These are phyloP conservation scores for Linnaemya tessellans DNA, from an alignment of 2,888 invertebrate species.

Conservation along the genomic window DNA sequence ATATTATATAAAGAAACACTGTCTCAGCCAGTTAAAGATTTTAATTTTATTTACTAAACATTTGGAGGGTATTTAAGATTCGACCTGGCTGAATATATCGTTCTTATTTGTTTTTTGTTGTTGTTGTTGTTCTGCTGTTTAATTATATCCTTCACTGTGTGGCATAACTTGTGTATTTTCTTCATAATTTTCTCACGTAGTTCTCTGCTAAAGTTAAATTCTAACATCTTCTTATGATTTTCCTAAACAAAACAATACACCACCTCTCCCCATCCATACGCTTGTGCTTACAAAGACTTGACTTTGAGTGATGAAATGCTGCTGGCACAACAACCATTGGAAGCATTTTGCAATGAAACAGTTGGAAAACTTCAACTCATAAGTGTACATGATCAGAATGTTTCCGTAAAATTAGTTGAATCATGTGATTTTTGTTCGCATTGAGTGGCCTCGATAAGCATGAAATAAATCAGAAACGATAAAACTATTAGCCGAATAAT, in stretches of 20 bases:
- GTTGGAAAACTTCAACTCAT: slow-evolving; percentile 10
- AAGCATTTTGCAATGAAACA: neutral
- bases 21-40: no score
- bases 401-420: slow-evolving; percentile 1
- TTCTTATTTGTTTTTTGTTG: neutral
- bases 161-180: neutral
- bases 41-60: no score
- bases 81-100: no score
- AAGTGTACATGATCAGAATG: slow-evolving; percentile 30
- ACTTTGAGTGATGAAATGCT: neutral
- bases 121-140: neutral
- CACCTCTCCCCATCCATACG: no score
- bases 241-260: neutral
- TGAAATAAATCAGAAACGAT: neutral
- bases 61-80: no score
- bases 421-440: neutral
- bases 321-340: neutral
- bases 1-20: no score
- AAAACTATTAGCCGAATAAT: neutral
- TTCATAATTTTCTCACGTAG: neutral
- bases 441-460: neutral
- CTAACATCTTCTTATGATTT: neutral
- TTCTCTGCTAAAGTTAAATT: neutral
- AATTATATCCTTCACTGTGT: neutral
- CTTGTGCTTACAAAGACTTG: no score